Conservation (phyloP, 2,113 vertebrate species). For the Neogobius melanostomus region DNA sequence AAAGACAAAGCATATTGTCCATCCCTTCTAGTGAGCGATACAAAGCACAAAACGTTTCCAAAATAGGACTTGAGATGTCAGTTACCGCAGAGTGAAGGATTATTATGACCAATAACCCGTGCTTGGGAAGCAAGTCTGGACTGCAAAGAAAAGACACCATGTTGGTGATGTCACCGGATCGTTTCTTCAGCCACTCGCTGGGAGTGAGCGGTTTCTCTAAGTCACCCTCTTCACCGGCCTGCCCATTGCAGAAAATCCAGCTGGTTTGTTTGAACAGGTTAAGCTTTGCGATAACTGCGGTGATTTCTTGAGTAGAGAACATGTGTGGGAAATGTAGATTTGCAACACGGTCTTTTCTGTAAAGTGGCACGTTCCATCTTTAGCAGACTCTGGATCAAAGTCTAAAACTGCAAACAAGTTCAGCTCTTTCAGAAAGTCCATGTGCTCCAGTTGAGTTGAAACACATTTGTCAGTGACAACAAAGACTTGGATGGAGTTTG, state of each 20-base stretch:
- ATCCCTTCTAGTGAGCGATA: conserved; percentile 75
- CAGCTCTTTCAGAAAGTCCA: conserved; percentile 78
- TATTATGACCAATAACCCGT: conserved; percentile 74
- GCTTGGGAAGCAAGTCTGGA: conserved; percentile 69
- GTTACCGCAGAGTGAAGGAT: conserved; percentile 74
- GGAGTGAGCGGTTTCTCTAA: conserved; percentile 54
- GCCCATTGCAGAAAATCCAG: conserved; percentile 82
- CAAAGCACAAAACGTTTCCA: conserved; percentile 78
- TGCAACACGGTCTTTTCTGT: conserved; percentile 53
- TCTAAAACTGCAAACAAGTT: conserved; percentile 78
- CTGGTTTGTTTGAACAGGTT: conserved; percentile 77
- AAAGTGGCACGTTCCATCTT: conserved; percentile 69
- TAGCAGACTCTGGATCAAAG: conserved; percentile 77
- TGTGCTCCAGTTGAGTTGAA: conserved; percentile 54
- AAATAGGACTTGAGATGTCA: conserved; percentile 67
- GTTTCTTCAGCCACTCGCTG: conserved; percentile 64
- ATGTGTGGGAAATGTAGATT: conserved; percentile 73
- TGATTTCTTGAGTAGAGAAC: conserved; percentile 62
- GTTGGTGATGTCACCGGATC: conserved; percentile 69
- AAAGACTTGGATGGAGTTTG: conserved; percentile 73
- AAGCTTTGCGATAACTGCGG: conserved; percentile 54
- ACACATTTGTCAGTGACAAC: conserved; percentile 74
- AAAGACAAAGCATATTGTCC: conserved; percentile 76
- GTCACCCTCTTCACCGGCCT: conserved; percentile 52
- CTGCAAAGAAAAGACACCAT: conserved; percentile 74